Evolutionary conservation across 2,797 vertebrate species (phyloP).

Genomic region (Telmatherina bonti): DNA sequence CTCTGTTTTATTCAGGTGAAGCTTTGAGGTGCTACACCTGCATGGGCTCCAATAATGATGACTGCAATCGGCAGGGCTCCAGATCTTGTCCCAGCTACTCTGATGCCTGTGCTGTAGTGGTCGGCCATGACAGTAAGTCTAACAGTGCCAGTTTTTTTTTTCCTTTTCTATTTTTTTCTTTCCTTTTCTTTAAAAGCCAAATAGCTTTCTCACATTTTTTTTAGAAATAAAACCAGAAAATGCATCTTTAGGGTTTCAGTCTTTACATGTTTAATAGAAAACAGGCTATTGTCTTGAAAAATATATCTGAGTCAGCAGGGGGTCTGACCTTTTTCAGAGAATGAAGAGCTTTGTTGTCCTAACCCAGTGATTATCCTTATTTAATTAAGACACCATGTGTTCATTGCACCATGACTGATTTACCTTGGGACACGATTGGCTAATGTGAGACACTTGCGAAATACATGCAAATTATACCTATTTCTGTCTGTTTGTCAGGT

Average conservation of each 20-base stretch:
- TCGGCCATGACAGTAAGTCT: slow-evolving; percentile 89
- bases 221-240: background rate
- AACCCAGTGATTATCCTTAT: slow-evolving; percentile 42
- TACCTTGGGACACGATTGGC: background rate
- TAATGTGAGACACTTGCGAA: background rate
- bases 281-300: slow-evolving; percentile 66
- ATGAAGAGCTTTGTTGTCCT: slow-evolving; percentile 56
- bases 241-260: background rate
- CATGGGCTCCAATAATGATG: slow-evolving; percentile 88
- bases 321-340: slow-evolving; percentile 60
- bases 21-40: slow-evolving; percentile 89
- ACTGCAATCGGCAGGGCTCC: slow-evolving; percentile 91
- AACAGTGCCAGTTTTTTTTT: slow-evolving; percentile 46
- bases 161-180: slow-evolving; percentile 21
- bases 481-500: slow-evolving; percentile 70
- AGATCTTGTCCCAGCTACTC: slow-evolving; percentile 88
- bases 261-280: slow-evolving; percentile 26
- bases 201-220: background rate
- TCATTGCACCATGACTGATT: slow-evolving; percentile 26
- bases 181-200: slow-evolving; percentile 4
- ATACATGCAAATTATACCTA: slow-evolving; percentile 10
- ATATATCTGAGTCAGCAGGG: slow-evolving; percentile 50
- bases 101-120: slow-evolving; percentile 88
- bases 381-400: slow-evolving; percentile 65
- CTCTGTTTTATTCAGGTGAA: slow-evolving; percentile 75